Percentiles rank a stretch among this genome's conserved stretches.
Conservation (phyloP, 2,888 invertebrate species). For the Alloplasta piceator region DNA sequence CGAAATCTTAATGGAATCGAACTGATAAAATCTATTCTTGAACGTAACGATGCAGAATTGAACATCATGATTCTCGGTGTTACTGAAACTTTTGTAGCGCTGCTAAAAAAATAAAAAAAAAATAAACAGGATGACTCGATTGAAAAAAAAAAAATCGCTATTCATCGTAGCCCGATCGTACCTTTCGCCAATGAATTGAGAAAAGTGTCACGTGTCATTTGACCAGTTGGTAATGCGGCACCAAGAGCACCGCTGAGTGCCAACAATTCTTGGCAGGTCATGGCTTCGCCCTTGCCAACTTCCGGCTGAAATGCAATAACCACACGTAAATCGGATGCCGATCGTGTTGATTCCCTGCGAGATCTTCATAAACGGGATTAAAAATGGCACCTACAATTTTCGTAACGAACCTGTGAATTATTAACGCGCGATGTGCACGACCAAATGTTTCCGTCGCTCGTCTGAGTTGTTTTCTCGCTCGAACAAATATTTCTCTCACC, state of each 20-base stretch:
- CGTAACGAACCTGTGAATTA: no score
- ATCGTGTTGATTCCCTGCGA: no score
- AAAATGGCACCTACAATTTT: no score
- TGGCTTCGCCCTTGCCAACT: conserved; percentile 86
- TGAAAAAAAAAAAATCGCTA: conserved; percentile 1
- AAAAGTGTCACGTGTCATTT: conserved; percentile 92
- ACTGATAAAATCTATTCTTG: no score
- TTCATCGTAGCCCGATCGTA: conserved; percentile 74
- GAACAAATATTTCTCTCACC: conserved; percentile 89
- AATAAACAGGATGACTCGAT: conserved; percentile 10
- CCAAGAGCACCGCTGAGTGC: conserved; percentile 96
- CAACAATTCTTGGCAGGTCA: conserved; percentile 95
- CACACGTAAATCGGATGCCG: background rate
- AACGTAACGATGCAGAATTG: no score
- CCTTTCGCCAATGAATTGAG: conserved; percentile 92
- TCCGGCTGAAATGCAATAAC: conserved; percentile 79
- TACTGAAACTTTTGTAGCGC: no score
- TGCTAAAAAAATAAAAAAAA: background rate
- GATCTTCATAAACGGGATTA: no score
- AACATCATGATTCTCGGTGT: no score
- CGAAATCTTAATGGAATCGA: no score
- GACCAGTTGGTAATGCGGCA: conserved; percentile 95
- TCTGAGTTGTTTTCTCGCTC: conserved; percentile 95
- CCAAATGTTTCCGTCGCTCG: conserved; percentile 90
- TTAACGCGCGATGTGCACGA: conserved; percentile 55